Evolutionary conservation across 2,113 vertebrate genomes (phyloP), one percentile per base, ranked within the genome.

Genomic region (Grammomys dolichurus): DNA sequence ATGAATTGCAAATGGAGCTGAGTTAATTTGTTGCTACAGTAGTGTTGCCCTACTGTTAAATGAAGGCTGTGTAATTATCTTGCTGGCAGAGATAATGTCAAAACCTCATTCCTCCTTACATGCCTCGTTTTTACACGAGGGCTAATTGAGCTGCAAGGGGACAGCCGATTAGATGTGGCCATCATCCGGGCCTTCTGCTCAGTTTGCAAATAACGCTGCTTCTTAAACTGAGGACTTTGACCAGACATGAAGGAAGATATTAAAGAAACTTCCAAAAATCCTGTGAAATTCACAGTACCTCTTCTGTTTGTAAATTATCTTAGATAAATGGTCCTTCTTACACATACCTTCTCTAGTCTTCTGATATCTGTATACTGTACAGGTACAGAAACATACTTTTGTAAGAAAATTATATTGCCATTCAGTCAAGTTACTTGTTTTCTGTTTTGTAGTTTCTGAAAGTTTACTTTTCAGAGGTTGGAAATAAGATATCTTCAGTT

Each of bases 1-100:
- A 98, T 99, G 99, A 99, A 99, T 99, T 99, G 99, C 98, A 99
- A 99, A 99, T 99, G 98, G 98, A 98, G 98, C 98, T 97, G 98
- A 99, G 98, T 99, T 99, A 99, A 99, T 99, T 99, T 99, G 99
- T 99, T 99, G 99, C 98, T 99, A 98, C 99, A 98, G 98, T 99
- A 97, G 98, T 98, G 99, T 99, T 99, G 98, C 99, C 99, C 99
- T 98, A 99, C 98, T 99, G 98, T 99, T 99, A 99, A 99, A 99
- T 98, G 98, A 98, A 98, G 98, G 98, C 99, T 98, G 98, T 98
- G 98, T 99, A 99, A 99, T 99, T 99, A 99, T 99, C 99, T 99
- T 98, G 98, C 98, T 98, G 98, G 98, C 98, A 98, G 98, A 99
- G 98, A 99, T 99, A 99, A 99, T 98, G 98, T 99, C 98, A 99